These are phyloP conservation scores for Betta splendens DNA, from an alignment of 2,797 vertebrate species.

Conservation along the genomic window DNA sequence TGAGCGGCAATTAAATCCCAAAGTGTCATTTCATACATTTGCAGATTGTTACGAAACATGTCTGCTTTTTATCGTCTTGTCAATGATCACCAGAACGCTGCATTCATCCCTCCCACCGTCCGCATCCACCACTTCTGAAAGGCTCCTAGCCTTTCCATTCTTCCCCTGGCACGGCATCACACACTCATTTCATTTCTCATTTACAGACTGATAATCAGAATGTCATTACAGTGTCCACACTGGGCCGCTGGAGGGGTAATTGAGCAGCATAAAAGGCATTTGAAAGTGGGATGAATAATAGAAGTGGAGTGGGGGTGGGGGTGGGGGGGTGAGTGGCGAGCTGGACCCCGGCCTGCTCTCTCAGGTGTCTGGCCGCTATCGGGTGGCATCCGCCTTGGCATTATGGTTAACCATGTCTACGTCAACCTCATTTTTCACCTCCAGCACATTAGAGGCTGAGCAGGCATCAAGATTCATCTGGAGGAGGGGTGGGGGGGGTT, in stretches of 20 bases:
- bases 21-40: conserved; percentile 81
- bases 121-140: conserved; percentile 78
- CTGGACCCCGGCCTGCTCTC: conserved; percentile 71
- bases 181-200: conserved; percentile 98
- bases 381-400: conserved; percentile 71
- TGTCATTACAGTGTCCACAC: conserved; percentile 94
- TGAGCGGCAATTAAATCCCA: conserved; percentile 83
- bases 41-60: conserved; percentile 72
- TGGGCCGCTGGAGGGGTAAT: conserved; percentile 90
- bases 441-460: conserved; percentile 58
- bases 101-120: conserved; percentile 59
- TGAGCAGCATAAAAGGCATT: conserved; percentile 89
- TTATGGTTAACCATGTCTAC: conserved; percentile 72
- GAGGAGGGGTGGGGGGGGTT: conserved; percentile 44
- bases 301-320: conserved; percentile 66
- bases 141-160: conserved; percentile 83
- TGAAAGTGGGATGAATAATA: conserved; percentile 83
- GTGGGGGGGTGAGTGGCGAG: conserved; percentile 61
- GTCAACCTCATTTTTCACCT: conserved; percentile 71
- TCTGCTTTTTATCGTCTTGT: conserved; percentile 72
- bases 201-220: conserved; percentile 98
- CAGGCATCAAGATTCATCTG: conserved; percentile 61
- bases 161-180: conserved; percentile 86
- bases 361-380: conserved; percentile 81
- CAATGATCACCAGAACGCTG: conserved; percentile 65